Evolutionary conservation across 2,888 invertebrate genomes (phyloP).

Genomic region (Chromoteleia sp.): DNA sequence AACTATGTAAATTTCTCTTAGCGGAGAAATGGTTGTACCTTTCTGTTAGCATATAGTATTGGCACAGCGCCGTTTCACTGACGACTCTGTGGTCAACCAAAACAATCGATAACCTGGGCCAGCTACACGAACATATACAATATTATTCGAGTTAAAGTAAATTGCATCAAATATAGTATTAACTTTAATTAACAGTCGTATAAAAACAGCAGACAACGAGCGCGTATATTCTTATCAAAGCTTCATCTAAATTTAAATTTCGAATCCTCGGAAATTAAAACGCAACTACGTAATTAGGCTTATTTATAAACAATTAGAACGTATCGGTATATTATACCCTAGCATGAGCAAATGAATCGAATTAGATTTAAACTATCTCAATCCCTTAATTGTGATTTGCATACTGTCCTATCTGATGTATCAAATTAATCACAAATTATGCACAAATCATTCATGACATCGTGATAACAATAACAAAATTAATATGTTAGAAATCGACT

Average conservation of each 20-base stretch:
- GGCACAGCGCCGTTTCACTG: constrained; percentile 55
- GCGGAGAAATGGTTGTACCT: constrained; percentile 18
- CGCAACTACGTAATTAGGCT: neutral
- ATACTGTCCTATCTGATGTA: constrained; percentile 33
- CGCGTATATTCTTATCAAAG: too few species aligned
- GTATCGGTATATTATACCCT: constrained; percentile 6
- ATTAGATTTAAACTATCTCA: constrained; percentile 54
- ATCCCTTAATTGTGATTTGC: constrained; percentile 58
- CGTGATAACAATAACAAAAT: constrained; percentile 38
- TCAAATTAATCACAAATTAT: constrained; percentile 57
- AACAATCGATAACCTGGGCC: constrained; percentile 62
- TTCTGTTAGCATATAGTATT: constrained; percentile 48
- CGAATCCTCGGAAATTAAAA: neutral
- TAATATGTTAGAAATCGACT: constrained; percentile 31
- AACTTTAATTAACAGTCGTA: neutral
- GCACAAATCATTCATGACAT: constrained; percentile 43
- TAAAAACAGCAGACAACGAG: too few species aligned
- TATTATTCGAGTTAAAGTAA: constrained; percentile 40
- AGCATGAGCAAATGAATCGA: constrained; percentile 49
- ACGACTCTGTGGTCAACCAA: constrained; percentile 65
- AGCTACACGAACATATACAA: constrained; percentile 11
- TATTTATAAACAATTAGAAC: constrained; percentile 17
- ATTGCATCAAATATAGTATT: constrained; percentile 20
- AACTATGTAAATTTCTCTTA: constrained; percentile 54
- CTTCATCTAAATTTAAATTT: neutral